phyloP scores from a whole-genome alignment of 2,113 vertebrate genomes.

The Phodopus roborovskii region DNA sequence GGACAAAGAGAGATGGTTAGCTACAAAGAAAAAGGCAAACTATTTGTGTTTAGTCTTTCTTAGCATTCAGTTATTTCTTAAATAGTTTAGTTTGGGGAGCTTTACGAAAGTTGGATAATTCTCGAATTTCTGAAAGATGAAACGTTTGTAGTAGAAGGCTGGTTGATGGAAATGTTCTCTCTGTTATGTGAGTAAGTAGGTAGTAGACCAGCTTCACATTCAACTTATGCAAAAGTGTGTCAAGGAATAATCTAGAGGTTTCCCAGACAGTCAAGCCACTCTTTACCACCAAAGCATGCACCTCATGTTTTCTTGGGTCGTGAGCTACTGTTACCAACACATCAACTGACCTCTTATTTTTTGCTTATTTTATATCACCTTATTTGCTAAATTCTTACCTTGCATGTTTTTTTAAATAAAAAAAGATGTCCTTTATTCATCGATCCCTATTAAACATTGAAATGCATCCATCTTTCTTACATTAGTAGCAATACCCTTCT shows the following conservation, averaged over 20 bases:
- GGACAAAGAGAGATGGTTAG: neutral
- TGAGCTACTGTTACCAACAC: neutral
- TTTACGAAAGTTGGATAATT: neutral
- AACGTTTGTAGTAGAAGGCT: neutral
- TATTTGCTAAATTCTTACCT: neutral
- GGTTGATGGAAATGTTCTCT: neutral
- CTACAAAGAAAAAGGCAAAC: neutral
- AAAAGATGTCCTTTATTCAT: slow-evolving; percentile 81
- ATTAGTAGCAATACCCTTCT: slow-evolving; percentile 7
- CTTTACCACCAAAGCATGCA: neutral
- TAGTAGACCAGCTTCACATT: neutral
- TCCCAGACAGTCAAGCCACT: neutral
- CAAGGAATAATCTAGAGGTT: neutral
- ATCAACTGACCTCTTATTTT: neutral
- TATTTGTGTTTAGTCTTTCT: neutral
- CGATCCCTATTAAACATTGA: slow-evolving; percentile 77
- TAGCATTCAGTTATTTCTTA: neutral
- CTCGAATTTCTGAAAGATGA: neutral
- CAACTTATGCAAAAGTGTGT: neutral
- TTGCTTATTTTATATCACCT: neutral
- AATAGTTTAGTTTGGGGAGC: neutral
- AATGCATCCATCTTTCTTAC: slow-evolving; percentile 74
- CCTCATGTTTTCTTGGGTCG: neutral
- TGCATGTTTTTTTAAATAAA: slow-evolving; percentile 70
- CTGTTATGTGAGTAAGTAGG: neutral